Percentiles rank a stretch among this genome's conserved stretches.
phyloP scores from a whole-genome alignment of 2,888 invertebrate species.

The Leptinotarsa haldemani region DNA sequence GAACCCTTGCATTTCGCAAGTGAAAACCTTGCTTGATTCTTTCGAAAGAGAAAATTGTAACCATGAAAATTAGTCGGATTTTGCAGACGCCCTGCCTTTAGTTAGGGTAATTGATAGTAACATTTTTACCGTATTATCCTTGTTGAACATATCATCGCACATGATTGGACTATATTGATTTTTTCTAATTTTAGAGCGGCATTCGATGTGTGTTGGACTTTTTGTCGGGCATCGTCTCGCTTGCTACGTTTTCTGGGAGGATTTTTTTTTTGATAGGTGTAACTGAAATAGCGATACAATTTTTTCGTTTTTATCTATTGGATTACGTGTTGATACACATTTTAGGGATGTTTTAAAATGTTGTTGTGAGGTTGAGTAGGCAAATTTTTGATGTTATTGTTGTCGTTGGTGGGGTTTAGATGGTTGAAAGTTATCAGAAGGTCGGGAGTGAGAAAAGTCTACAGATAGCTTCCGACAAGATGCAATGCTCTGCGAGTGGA shows the following conservation, averaged over 20 bases:
- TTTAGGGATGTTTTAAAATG: constrained; percentile 19
- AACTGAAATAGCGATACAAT: neutral
- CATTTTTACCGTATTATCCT: constrained; percentile 34
- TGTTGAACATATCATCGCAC: constrained; percentile 38
- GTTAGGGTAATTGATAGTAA: constrained; percentile 32
- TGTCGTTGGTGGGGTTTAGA: neutral
- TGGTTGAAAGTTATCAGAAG: neutral
- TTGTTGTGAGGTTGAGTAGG: constrained; percentile 16
- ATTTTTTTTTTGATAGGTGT: constrained; percentile 8
- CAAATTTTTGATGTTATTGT: constrained; percentile 16
- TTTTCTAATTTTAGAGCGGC: neutral
- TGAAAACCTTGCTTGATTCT: neutral
- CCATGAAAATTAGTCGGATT: neutral
- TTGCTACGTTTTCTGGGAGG: neutral
- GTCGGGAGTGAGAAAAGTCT: neutral
- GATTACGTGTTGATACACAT: neutral
- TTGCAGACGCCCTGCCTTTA: constrained; percentile 21
- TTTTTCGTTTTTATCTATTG: constrained; percentile 2
- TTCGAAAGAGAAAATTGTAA: neutral
- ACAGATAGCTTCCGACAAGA: neutral
- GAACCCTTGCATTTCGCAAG: too few species aligned
- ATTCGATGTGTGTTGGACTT: constrained; percentile 8
- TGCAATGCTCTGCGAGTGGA: neutral
- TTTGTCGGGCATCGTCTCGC: neutral
- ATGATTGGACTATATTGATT: constrained; percentile 15